These are phyloP conservation scores for Sesamia nonagrioides DNA, from an alignment of 1,140 invertebrate genomes.

Conservation along the genomic window DNA sequence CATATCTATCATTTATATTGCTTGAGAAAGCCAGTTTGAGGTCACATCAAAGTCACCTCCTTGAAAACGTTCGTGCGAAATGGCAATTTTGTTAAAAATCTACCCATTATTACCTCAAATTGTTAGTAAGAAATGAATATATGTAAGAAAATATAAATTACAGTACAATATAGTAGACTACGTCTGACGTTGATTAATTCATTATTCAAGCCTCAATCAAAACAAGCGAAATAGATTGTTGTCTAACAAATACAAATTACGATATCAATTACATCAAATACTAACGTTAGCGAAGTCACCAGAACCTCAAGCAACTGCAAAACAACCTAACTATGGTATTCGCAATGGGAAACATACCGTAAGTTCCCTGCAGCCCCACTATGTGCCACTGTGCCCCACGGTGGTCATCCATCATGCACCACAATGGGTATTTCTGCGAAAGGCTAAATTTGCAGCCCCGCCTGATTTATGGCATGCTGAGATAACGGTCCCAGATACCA, in stretches of 20 bases:
- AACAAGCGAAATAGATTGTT: neutral
- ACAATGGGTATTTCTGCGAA: constrained; percentile 57
- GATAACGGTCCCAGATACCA: constrained; percentile 37
- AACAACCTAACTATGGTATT: constrained; percentile 17
- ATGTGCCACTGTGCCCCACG: constrained; percentile 16
- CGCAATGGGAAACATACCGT: neutral
- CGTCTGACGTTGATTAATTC: neutral
- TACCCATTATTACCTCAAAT: neutral
- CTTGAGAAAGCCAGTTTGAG: neutral
- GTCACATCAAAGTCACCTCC: neutral
- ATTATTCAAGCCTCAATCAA: neutral
- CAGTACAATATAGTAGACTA: neutral
- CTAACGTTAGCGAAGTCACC: neutral
- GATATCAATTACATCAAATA: neutral
- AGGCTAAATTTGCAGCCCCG: constrained; percentile 65
- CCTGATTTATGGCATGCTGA: constrained; percentile 63
- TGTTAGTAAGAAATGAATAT: no score
- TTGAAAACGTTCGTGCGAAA: neutral
- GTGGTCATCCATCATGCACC: constrained; percentile 56
- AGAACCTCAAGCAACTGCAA: constrained; percentile 16
- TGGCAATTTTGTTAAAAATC: neutral
- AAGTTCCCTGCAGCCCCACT: constrained; percentile 15
- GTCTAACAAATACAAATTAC: neutral
- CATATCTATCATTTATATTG: no score
- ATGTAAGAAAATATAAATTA: neutral